Evolutionary conservation across 2,797 vertebrate species (phyloP).

Genomic region (Tenualosa thibaudeaui): DNA sequence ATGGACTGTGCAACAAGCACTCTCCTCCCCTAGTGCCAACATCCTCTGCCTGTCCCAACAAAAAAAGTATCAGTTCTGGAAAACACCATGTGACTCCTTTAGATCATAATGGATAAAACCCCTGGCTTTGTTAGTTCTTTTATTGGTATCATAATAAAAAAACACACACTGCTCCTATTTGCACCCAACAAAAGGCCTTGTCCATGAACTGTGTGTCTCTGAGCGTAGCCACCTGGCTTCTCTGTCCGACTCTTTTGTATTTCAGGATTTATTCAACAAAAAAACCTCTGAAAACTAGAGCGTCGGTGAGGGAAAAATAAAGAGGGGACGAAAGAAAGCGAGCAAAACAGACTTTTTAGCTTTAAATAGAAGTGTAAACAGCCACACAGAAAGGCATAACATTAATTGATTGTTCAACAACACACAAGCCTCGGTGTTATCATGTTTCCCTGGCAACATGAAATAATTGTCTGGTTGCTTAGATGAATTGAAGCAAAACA

Average conservation of each 20-base stretch:
- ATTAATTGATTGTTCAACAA: slow-evolving; percentile 87
- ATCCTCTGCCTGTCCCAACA: background rate
- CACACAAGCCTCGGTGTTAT: slow-evolving; percentile 80
- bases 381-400: slow-evolving; percentile 76
- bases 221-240: slow-evolving; percentile 58
- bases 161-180: slow-evolving; percentile 51
- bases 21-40: background rate
- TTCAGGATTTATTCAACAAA: slow-evolving; percentile 64
- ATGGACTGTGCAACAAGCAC: background rate
- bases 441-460: slow-evolving; percentile 84
- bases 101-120: slow-evolving; percentile 51
- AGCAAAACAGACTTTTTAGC: slow-evolving; percentile 64
- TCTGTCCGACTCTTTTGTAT: slow-evolving; percentile 59
- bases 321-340: slow-evolving; percentile 42
- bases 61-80: slow-evolving; percentile 29
- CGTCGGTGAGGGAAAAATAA: slow-evolving; percentile 25
- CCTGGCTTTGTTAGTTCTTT: slow-evolving; percentile 46
- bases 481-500: slow-evolving; percentile 86
- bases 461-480: slow-evolving; percentile 82
- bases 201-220: slow-evolving; percentile 52
- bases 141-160: slow-evolving; percentile 50
- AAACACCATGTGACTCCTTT: slow-evolving; percentile 45
- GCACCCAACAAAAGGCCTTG: slow-evolving; percentile 50
- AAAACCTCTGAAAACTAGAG: slow-evolving; percentile 53
- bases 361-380: slow-evolving; percentile 75